These are phyloP conservation scores for Symphodus melops DNA, from an alignment of 2,113 vertebrate genomes.

Conservation along the genomic window DNA sequence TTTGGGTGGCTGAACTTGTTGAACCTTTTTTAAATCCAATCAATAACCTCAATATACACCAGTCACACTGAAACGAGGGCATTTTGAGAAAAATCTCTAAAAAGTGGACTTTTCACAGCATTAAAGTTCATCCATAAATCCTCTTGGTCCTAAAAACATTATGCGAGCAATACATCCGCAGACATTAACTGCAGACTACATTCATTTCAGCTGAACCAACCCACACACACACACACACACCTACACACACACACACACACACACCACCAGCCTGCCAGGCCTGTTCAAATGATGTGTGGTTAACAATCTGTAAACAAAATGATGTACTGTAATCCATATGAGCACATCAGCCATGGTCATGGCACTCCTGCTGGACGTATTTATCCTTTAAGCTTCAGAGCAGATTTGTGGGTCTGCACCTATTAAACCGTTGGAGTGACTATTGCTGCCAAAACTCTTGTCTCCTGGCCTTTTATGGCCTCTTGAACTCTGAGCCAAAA, in stretches of 20 bases:
- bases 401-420: constrained; percentile 53
- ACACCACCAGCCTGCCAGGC: not conserved
- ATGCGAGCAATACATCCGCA: not conserved
- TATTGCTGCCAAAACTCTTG: constrained; percentile 51
- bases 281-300: constrained; percentile 18
- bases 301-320: constrained; percentile 17
- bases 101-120: not conserved
- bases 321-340: constrained; percentile 17
- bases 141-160: not conserved
- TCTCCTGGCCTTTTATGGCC: constrained; percentile 48
- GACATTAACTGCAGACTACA: not conserved
- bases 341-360: constrained; percentile 22
- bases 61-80: not conserved
- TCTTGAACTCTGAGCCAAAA: constrained; percentile 41
- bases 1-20: not conserved
- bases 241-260: not conserved
- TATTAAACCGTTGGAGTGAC: constrained; percentile 39
- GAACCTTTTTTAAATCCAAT: not conserved
- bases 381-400: constrained; percentile 46
- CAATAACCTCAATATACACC: not conserved
- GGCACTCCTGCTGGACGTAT: constrained; percentile 28
- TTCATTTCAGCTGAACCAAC: constrained; percentile 17
- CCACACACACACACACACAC: no score
- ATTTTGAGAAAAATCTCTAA: not conserved
- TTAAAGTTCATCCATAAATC: not conserved